Base-by-base conservation (phyloP, 2,113 vertebrate species). In the Poecile atricapillus region DNA sequence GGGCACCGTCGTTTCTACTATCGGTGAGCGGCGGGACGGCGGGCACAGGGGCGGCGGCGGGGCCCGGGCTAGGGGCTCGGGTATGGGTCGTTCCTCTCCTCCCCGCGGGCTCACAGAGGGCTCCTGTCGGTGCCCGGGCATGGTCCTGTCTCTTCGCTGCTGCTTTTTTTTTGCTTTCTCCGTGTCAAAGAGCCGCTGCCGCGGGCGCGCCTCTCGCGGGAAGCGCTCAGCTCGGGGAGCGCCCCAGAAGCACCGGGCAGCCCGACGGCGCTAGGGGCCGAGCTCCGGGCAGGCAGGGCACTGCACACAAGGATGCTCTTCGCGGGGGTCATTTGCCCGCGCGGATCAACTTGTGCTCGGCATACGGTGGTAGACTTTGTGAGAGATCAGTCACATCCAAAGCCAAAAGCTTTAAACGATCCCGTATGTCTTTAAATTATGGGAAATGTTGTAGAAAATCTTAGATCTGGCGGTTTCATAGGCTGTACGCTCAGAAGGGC, bases 1-100 rank as follows among this genome's bases (percentile, higher is more conserved):
- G 94, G 99, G 99, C 70, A 99, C 99, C 25, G 99, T 99, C 68
- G 99, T 99, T 64, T 99, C 99, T 43, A 99, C 99, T 23, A 99
- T 99, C 59, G 99, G 99, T 99, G 97, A 99, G 99, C 81, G 11
- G 46, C 20, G 65, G 46, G 46, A 47, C 55, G 89, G 39, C 62
- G 43, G 70, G 35, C 30, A 10, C 2, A 28, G 58, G 67, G 58
- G 41, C 8, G 41, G 63, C 15, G 16, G 44, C 10, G 16, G 15
- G 47, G 47, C 7, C n/a, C 5, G 70, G 28, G 56, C 33, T 44
- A 37, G 33, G 43, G 20, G 18, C 22, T 3, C 17, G n/a, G 81
- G n/a, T 24, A 1, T 15, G 70, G 65, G 47, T 56, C 35, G 21
- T n/a, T 60, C 30, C 14, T 64, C 5, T 28, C 33, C 14, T 10